Percentiles rank a stretch among this genome's conserved stretches.
Evolutionary conservation across 1,140 invertebrate genomes (phyloP).

Genomic region (Pseudomyrmex concolor): DNA sequence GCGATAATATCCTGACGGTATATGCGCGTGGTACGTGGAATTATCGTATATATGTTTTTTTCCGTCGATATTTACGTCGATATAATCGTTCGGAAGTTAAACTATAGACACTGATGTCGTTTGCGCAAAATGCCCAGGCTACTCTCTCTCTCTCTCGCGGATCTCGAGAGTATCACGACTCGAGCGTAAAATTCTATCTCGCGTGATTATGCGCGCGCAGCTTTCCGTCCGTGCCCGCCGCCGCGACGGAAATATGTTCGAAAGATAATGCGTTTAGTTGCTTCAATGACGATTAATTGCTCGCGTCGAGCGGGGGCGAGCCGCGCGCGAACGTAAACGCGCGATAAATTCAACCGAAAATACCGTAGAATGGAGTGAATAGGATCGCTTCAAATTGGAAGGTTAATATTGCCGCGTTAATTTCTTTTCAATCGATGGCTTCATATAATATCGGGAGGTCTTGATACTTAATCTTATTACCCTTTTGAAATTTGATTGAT

Average conservation of each 20-base stretch:
- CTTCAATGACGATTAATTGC: constrained; percentile 62
- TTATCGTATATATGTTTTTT: constrained; percentile 13
- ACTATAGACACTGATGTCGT: constrained; percentile 22
- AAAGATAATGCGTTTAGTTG: constrained; percentile 62
- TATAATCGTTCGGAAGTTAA: constrained; percentile 49
- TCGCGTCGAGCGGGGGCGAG: constrained; percentile 42
- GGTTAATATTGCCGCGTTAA: constrained; percentile 61
- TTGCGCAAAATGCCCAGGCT: constrained; percentile 32
- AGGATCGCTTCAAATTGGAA: constrained; percentile 58
- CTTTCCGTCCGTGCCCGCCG: constrained; percentile 26
- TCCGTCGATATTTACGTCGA: constrained; percentile 1
- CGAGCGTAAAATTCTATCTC: constrained; percentile 58
- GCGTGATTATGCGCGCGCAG: constrained; percentile 56
- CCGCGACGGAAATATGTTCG: constrained; percentile 60
- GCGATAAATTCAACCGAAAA: constrained; percentile 59
- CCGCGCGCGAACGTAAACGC: constrained; percentile 58
- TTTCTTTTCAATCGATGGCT: constrained; percentile 57
- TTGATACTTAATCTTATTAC: constrained; percentile 50
- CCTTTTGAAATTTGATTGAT: constrained; percentile 46
- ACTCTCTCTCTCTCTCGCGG: constrained; percentile 13
- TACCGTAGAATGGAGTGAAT: constrained; percentile 56
- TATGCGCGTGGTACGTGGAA: background rate
- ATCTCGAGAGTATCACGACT: constrained; percentile 55
- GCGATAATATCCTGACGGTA: constrained; percentile 1
- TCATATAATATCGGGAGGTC: constrained; percentile 33